A percentile compares a stretch with the other conserved stretches of the same genome.
These are phyloP conservation scores for Siniperca scherzeri DNA, from an alignment of 2,797 vertebrate species.

Conservation along the genomic window DNA sequence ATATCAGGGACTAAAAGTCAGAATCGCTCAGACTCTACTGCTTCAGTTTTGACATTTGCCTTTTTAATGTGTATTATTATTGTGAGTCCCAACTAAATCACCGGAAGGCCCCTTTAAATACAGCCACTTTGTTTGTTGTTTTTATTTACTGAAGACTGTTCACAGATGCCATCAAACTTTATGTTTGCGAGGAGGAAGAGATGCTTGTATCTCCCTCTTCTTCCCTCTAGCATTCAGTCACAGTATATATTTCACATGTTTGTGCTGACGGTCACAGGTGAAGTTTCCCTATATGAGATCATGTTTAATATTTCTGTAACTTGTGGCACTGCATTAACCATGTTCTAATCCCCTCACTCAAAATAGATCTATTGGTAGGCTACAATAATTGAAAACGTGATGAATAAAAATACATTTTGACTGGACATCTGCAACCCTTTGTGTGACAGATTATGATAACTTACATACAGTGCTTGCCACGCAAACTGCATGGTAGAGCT, in stretches of 20 bases:
- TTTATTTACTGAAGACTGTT: constrained; percentile 12
- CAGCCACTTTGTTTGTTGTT: neutral
- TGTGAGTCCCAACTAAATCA: constrained; percentile 1
- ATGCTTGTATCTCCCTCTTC: neutral
- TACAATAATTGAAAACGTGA: constrained; percentile 13
- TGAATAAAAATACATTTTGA: neutral
- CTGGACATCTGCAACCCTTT: neutral
- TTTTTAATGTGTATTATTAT: neutral
- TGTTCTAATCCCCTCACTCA: constrained; percentile 22
- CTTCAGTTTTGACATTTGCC: constrained; percentile 17
- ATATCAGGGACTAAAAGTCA: neutral
- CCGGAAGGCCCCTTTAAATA: neutral
- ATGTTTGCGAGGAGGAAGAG: neutral
- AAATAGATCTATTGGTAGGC: neutral
- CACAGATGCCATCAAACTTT: constrained; percentile 15
- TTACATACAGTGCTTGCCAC: neutral
- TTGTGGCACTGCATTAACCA: neutral
- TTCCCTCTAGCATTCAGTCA: neutral
- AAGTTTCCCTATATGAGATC: constrained; percentile 15
- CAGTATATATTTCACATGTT: constrained; percentile 12
- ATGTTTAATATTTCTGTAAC: constrained; percentile 9
- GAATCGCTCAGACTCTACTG: neutral
- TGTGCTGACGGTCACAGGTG: constrained; percentile 1
- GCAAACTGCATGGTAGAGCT: neutral
- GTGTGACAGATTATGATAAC: constrained; percentile 14